These are phyloP conservation scores for Periparus ater DNA, from an alignment of 2,797 vertebrate genomes.

Conservation along the genomic window DNA sequence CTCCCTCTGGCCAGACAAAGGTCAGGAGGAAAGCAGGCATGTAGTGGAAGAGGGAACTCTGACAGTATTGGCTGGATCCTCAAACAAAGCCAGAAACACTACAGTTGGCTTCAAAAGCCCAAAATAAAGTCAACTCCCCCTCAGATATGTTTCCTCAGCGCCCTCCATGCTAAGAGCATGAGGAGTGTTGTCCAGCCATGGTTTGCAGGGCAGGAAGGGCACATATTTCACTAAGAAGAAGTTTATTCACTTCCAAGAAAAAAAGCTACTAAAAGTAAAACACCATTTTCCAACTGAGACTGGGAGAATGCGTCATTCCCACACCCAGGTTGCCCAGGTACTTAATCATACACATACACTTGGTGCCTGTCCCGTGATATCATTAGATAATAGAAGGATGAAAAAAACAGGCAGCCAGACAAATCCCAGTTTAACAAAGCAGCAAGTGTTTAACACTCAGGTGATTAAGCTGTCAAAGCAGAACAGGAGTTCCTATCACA, in stretches of 20 bases:
- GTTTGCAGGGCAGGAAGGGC: neutral
- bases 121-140: neutral
- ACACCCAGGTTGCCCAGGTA: neutral
- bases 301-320: accelerated
- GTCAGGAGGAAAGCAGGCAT: neutral
- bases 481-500: neutral
- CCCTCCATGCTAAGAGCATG: accelerated
- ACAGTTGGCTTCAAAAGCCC: neutral
- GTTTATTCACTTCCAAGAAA: neutral
- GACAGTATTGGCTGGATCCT: neutral
- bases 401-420: neutral
- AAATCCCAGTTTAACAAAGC: neutral
- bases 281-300: neutral
- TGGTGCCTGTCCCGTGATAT: neutral
- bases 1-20: neutral
- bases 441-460: accelerated
- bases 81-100: neutral
- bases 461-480: neutral
- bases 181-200: neutral
- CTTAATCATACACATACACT: neutral
- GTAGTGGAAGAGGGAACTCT: neutral
- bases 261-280: neutral
- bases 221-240: neutral
- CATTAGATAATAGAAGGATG: neutral
- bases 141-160: neutral